A percentile compares a stretch with the other conserved stretches of the same genome.
phyloP scores from a whole-genome alignment of 2,113 vertebrate species.

The Ptychochromis oligacanthus region DNA sequence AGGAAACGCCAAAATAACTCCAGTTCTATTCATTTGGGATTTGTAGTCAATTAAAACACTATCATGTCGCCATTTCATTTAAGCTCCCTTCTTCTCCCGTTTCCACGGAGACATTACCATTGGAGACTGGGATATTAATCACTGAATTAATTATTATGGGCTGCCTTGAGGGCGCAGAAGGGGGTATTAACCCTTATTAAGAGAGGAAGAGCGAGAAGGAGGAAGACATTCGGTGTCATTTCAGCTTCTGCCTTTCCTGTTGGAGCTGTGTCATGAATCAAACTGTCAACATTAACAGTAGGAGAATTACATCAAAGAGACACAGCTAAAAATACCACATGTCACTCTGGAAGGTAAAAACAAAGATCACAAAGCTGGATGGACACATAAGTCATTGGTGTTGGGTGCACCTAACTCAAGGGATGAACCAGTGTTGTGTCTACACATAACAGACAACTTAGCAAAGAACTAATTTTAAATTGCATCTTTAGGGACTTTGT shows the following conservation, averaged over 20 bases:
- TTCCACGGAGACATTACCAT: constrained; percentile 68
- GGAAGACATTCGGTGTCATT: constrained; percentile 9
- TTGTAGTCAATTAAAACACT: constrained; percentile 60
- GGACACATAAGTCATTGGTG: background rate
- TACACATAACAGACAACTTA: background rate
- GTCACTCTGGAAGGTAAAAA: background rate
- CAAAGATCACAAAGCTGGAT: background rate
- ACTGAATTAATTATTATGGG: constrained; percentile 73
- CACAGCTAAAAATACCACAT: background rate
- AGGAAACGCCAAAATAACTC: constrained; percentile 10
- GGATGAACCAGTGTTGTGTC: background rate
- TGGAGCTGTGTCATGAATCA: constrained; percentile 14
- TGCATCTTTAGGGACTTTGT: background rate
- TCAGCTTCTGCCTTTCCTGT: constrained; percentile 28
- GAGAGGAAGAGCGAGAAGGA: constrained; percentile 3
- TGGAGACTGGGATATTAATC: constrained; percentile 69
- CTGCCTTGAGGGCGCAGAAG: constrained; percentile 56
- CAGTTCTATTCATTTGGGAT: constrained; percentile 30
- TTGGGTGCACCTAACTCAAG: background rate
- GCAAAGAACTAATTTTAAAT: background rate
- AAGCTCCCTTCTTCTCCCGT: constrained; percentile 45
- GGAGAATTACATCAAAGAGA: background rate
- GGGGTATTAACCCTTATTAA: constrained; percentile 67
- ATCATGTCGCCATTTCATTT: constrained; percentile 61
- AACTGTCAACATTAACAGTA: background rate